Evolutionary conservation across 2,113 vertebrate species (phyloP).

Genomic region (Eulemur macaco): DNA sequence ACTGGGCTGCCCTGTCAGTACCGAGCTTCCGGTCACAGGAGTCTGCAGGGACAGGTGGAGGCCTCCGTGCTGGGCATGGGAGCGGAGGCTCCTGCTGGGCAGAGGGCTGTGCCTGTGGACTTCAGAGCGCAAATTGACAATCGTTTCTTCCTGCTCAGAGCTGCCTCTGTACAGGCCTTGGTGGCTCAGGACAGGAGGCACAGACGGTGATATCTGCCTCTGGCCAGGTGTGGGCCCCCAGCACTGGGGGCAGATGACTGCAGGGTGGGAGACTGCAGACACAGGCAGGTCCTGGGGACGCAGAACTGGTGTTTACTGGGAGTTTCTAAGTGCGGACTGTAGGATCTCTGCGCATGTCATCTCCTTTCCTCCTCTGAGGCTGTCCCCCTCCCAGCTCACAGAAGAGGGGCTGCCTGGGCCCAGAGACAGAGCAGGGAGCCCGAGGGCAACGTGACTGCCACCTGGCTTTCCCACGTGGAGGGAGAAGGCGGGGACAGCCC

Average conservation of each 20-base stretch:
- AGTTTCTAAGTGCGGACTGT: not conserved
- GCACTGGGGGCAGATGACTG: not conserved
- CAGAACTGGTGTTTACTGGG: not conserved
- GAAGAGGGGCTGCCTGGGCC: not conserved
- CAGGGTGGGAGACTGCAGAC: not conserved
- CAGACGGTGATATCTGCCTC: not conserved
- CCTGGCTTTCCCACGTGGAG: not conserved
- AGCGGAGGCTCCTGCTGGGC: not conserved
- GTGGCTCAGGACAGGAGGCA: not conserved
- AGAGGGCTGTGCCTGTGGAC: too few species aligned
- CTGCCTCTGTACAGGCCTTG: not conserved
- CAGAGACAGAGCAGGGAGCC: not conserved
- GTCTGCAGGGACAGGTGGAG: not conserved
- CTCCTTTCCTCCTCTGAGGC: not conserved
- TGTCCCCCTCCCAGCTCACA: not conserved
- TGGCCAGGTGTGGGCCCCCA: not conserved
- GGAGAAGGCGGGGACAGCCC: not conserved
- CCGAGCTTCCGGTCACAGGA: not conserved
- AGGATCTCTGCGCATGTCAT: not conserved
- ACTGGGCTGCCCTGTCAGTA: not conserved
- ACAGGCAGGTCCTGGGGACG: not conserved
- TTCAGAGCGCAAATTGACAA: not conserved
- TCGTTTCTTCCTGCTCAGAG: not conserved
- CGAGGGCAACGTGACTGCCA: not conserved
- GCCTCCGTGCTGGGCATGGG: not conserved